These are phyloP conservation scores for Zoanthus sansibaricus DNA, from an alignment of 92 coral and sea anemone genomes.

Conservation along the genomic window DNA sequence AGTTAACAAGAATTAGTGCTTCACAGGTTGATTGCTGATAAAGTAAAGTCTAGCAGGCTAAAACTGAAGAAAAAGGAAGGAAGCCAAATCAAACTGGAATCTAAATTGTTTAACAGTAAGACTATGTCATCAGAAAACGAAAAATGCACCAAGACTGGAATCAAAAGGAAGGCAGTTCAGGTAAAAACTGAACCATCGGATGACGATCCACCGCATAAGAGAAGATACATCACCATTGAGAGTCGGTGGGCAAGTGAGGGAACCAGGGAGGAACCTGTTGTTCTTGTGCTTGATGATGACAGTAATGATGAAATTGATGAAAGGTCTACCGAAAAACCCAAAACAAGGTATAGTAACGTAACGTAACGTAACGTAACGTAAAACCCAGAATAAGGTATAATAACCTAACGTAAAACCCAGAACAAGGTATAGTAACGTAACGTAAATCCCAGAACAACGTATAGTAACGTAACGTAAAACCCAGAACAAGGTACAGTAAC, in stretches of 20 bases:
- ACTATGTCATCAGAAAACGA: not conserved
- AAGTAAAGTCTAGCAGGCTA: not conserved
- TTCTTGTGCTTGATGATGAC: conserved; percentile 44
- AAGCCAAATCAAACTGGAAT: not conserved
- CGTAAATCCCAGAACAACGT: no score
- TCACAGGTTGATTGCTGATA: conserved; percentile 24
- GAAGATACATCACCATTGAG: conserved; percentile 7
- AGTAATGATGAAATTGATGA: not conserved
- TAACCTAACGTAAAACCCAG: no score
- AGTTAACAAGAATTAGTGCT: not conserved
- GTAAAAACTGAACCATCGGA: conserved; percentile 23
- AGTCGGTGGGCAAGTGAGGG: not conserved
- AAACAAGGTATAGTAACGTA: not conserved
- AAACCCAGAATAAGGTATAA: no score
- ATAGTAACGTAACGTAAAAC: no score
- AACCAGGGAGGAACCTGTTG: conserved; percentile 17
- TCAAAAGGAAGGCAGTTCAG: conserved; percentile 18
- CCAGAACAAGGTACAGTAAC: no score
- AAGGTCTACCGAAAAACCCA: not conserved
- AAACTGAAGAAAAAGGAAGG: conserved; percentile 13
- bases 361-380: no score
- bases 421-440: no score
- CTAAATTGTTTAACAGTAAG: not conserved
- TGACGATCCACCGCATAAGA: conserved; percentile 9
- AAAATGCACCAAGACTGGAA: not conserved